Percentiles rank a stretch among this genome's conserved stretches.
phyloP scores from a whole-genome alignment of 2,113 vertebrate genomes.

The Manacus vitellinus region DNA sequence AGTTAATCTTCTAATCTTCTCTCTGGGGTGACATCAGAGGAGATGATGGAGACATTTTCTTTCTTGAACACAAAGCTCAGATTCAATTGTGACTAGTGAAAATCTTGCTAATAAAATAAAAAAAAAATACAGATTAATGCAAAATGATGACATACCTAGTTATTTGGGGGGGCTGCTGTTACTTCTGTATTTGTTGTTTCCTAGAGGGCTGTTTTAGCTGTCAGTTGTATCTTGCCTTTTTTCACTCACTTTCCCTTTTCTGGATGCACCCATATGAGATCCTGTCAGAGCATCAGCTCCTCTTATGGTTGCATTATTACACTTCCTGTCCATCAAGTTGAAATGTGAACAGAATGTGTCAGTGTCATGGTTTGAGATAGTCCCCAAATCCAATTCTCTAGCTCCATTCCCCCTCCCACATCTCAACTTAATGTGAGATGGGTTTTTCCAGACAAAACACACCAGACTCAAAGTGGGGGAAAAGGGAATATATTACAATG shows the following conservation, averaged over 20 bases:
- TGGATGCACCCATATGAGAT: neutral
- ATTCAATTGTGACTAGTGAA: neutral
- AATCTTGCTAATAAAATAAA: neutral
- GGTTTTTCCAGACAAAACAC: too few species aligned
- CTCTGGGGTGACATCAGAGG: conserved; percentile 55
- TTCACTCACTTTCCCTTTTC: neutral
- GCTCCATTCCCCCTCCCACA: too few species aligned
- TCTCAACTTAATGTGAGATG: too few species aligned
- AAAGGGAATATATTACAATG: too few species aligned
- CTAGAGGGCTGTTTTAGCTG: neutral
- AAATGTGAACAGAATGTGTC: neutral
- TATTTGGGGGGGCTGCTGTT: neutral
- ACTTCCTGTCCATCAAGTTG: neutral
- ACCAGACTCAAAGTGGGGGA: too few species aligned
- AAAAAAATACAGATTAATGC: neutral
- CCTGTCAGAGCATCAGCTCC: neutral
- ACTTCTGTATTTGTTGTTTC: neutral
- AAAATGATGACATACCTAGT: neutral
- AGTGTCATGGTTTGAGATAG: too few species aligned
- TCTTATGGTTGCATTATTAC: neutral
- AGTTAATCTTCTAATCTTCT: conserved; percentile 64
- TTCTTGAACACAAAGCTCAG: conserved; percentile 1
- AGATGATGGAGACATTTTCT: neutral
- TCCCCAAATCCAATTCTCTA: too few species aligned
- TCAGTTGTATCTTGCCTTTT: neutral